Evolutionary conservation across 2,113 vertebrate genomes (phyloP).

Genomic region (Sceloporus undulatus): DNA sequence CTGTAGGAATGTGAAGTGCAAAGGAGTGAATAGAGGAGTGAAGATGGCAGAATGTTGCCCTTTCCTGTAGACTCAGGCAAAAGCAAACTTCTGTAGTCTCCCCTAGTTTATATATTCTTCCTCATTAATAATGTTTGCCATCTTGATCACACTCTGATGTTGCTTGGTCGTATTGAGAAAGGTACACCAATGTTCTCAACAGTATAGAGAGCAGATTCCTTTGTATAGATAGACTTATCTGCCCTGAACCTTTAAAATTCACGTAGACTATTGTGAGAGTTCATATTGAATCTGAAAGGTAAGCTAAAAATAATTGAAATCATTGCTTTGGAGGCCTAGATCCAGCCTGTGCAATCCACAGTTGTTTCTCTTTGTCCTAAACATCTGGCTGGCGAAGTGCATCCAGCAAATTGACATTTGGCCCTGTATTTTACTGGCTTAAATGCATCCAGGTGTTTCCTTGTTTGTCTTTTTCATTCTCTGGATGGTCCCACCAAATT

Average conservation of each 20-base stretch:
- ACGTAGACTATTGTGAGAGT: not conserved
- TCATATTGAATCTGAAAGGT: slow-evolving; percentile 3
- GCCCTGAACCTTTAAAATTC: not conserved
- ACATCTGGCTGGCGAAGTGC: slow-evolving; percentile 13
- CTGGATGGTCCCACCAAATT: not conserved
- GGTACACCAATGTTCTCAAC: no score
- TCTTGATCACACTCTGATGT: no score
- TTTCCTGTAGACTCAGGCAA: no score
- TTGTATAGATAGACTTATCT: not conserved
- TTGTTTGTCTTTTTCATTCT: not conserved
- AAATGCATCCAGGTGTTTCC: slow-evolving; percentile 15
- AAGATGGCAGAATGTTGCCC: no score
- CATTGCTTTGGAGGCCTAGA: not conserved
- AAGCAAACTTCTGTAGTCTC: no score
- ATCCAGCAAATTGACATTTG: slow-evolving; percentile 11
- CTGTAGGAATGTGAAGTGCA: no score
- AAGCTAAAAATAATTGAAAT: not conserved
- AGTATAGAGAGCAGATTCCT: not conserved
- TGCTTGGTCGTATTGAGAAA: no score
- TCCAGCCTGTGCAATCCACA: not conserved
- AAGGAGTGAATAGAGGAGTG: no score
- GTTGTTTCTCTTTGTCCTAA: not conserved
- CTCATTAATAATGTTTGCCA: no score
- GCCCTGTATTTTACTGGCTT: not conserved
- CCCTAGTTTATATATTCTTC: no score